Evolutionary conservation across 2,888 invertebrate species (phyloP).

Genomic region (Leptopterna dolabrata): DNA sequence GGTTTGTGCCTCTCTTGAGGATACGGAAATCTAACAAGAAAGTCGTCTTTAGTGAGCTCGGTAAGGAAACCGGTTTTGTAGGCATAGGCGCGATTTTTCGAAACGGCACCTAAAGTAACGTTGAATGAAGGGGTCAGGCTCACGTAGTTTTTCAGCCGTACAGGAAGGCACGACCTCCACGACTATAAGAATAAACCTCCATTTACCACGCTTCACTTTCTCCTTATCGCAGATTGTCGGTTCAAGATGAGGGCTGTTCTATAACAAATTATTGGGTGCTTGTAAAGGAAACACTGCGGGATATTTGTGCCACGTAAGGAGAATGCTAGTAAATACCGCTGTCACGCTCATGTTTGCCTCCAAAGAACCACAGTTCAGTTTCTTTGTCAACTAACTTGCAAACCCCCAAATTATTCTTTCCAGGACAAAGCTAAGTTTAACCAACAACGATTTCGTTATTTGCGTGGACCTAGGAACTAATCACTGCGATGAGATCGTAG

Average conservation of each 20-base stretch:
- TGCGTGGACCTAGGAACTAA: too few species aligned
- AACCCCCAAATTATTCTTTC: too few species aligned
- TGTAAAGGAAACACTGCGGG: background rate
- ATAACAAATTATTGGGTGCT: background rate
- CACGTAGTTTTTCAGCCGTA: background rate
- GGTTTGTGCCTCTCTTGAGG: background rate
- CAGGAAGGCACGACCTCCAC: constrained; percentile 1
- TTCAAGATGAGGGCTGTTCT: background rate
- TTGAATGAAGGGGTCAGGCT: background rate
- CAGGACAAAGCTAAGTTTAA: too few species aligned
- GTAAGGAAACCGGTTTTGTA: background rate
- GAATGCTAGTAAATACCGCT: background rate
- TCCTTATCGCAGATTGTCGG: background rate
- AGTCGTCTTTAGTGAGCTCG: background rate
- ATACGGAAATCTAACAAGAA: background rate
- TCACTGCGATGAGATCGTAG: too few species aligned
- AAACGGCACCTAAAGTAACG: background rate
- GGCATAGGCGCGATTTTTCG: background rate
- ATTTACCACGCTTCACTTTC: constrained; percentile 7
- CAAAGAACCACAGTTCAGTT: background rate
- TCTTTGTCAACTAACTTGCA: background rate
- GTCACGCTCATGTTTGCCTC: background rate
- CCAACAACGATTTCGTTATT: too few species aligned
- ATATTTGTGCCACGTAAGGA: background rate
- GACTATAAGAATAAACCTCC: background rate